Conservation (phyloP, 2,797 vertebrate genomes). For the Leucoraja ocellata region DNA sequence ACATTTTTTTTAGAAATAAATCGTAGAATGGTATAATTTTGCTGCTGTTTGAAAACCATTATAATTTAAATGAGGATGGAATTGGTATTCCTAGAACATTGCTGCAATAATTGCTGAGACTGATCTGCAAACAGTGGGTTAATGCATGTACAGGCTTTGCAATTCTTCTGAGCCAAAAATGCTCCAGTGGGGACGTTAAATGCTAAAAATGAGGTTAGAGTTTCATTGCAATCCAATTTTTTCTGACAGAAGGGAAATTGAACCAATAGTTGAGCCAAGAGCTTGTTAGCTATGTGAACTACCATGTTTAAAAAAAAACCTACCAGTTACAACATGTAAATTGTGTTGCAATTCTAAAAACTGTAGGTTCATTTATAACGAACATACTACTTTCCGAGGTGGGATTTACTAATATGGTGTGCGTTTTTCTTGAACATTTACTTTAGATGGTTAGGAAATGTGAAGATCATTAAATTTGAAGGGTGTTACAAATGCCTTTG, state of each 20-base stretch:
- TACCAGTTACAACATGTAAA: background rate
- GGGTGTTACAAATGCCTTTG: background rate
- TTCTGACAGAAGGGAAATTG: background rate
- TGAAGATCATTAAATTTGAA: background rate
- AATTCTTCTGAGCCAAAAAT: background rate
- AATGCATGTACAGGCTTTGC: background rate
- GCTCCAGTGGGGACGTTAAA: background rate
- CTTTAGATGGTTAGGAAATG: background rate
- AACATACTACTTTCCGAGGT: background rate
- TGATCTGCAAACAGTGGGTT: background rate
- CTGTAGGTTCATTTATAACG: background rate
- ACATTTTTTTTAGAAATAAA: background rate
- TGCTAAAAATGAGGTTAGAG: background rate
- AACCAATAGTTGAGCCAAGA: background rate
- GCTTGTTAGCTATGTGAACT: background rate
- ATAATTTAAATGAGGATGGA: background rate
- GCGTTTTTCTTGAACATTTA: background rate
- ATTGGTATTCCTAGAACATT: background rate
- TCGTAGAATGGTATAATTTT: background rate
- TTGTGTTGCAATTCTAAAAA: background rate
- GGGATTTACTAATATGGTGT: background rate
- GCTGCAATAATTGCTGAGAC: background rate
- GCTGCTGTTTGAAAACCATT: background rate
- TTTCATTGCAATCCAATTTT: background rate
- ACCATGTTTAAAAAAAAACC: background rate